Conservation (phyloP, 2,797 vertebrate species). For the Cuculus canorus region DNA sequence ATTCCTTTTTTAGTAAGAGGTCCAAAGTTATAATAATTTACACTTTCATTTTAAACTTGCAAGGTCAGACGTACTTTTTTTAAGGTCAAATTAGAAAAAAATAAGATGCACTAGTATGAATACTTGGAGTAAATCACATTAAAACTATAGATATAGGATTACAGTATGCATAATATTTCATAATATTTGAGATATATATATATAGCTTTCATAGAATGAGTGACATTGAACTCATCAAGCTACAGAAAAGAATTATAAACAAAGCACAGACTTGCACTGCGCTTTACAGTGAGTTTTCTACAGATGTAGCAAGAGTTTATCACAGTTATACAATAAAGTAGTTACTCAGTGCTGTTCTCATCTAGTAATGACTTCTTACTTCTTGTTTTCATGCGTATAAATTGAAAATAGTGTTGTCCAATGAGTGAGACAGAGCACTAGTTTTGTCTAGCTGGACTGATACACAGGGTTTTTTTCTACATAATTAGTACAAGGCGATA, state of each 20-base stretch:
- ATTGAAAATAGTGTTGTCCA: slow-evolving; percentile 16
- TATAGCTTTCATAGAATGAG: not conserved
- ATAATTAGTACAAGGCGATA: not conserved
- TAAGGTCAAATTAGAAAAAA: not conserved
- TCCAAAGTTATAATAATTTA: not conserved
- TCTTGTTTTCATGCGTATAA: not conserved
- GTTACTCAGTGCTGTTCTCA: slow-evolving; percentile 25
- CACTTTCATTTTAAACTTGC: not conserved
- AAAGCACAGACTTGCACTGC: not conserved
- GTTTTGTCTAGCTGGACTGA: not conserved
- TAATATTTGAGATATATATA: not conserved
- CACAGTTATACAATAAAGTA: not conserved
- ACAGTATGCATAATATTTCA: not conserved
- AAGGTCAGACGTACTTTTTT: not conserved
- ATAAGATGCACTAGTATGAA: not conserved
- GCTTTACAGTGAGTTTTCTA: not conserved
- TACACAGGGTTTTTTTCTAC: not conserved
- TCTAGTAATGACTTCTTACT: not conserved
- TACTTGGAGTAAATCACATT: not conserved
- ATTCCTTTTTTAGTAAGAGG: not conserved
- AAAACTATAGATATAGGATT: not conserved
- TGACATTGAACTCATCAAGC: not conserved
- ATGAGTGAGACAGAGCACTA: not conserved
- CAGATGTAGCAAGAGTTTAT: not conserved
- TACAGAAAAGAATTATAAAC: not conserved